Percentiles rank a stretch among this genome's conserved stretches.
phyloP scores from a whole-genome alignment of 2,113 vertebrate genomes.

The Clarias magur region DNA sequence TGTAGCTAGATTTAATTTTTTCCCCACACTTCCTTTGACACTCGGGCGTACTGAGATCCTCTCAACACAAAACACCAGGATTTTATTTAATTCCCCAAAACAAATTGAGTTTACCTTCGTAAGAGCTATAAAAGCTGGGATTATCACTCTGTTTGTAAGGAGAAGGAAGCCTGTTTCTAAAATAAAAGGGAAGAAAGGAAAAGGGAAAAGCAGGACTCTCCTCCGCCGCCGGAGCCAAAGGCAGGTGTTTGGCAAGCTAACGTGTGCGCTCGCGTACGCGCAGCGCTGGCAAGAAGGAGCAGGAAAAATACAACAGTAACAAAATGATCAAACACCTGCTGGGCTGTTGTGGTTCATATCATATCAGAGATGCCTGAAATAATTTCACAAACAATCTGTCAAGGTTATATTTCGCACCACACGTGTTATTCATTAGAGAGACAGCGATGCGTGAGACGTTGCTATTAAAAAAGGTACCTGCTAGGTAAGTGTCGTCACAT shows the following conservation, averaged over 20 bases:
- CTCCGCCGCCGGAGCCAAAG: conserved; percentile 59
- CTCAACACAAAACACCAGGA: conserved; percentile 39
- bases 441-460: background rate
- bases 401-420: conserved; percentile 11
- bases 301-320: conserved; percentile 12
- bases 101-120: conserved; percentile 63
- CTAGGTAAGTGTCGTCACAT: background rate
- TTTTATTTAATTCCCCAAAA: conserved; percentile 56
- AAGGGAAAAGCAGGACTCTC: conserved; percentile 61
- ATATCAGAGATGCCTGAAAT: conserved; percentile 20
- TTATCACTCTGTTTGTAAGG: conserved; percentile 72
- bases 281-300: background rate
- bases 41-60: conserved; percentile 10
- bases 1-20: too few relatives aligned
- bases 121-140: conserved; percentile 73
- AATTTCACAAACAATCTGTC: conserved; percentile 24
- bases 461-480: background rate
- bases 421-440: background rate
- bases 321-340: conserved; percentile 24
- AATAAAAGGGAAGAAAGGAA: conserved; percentile 47
- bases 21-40: background rate
- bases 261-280: conserved; percentile 38
- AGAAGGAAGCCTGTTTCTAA: conserved; percentile 63
- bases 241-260: conserved; percentile 71
- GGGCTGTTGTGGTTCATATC: conserved; percentile 13